A percentile compares a stretch with the other conserved stretches of the same genome.
These are phyloP conservation scores for Emydocephalus ijimae DNA, from an alignment of 2,113 vertebrate genomes.

Conservation along the genomic window DNA sequence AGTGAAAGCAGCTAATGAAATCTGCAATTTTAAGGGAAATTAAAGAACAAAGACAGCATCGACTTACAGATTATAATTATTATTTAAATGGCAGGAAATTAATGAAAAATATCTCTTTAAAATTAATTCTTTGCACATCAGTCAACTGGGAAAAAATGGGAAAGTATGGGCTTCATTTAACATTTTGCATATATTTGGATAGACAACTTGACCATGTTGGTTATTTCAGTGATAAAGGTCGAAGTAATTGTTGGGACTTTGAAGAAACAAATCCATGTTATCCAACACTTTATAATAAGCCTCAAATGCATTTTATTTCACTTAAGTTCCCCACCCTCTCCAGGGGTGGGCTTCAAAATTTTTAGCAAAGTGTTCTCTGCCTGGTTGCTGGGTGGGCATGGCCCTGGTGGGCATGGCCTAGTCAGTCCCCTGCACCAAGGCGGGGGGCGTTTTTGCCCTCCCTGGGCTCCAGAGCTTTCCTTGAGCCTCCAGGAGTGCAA, in stretches of 20 bases:
- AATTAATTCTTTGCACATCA: not conserved
- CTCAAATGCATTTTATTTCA: not conserved
- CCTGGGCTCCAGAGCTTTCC: too few relatives aligned
- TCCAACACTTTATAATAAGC: not conserved
- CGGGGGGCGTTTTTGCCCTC: too few relatives aligned
- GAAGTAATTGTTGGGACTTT: not conserved
- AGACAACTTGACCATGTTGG: not conserved
- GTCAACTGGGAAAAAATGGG: not conserved
- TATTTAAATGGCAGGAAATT: not conserved
- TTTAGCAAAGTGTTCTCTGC: too few relatives aligned
- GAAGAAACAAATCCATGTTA: not conserved
- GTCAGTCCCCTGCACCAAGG: too few relatives aligned
- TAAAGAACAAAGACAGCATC: not conserved
- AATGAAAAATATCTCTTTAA: not conserved
- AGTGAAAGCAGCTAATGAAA: not conserved
- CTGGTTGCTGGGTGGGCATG: too few relatives aligned
- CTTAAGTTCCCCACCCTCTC: not conserved
- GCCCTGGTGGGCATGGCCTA: too few relatives aligned
- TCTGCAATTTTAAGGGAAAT: not conserved
- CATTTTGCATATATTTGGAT: not conserved
- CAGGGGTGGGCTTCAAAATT: too few relatives aligned
- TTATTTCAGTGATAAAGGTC: not conserved
- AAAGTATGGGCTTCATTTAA: not conserved
- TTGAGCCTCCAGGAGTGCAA: too few relatives aligned
- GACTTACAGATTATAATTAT: not conserved